A percentile compares a stretch with the other conserved stretches of the same genome.
Conservation (phyloP, 1,140 invertebrate genomes). For the Chelonus insularis region DNA sequence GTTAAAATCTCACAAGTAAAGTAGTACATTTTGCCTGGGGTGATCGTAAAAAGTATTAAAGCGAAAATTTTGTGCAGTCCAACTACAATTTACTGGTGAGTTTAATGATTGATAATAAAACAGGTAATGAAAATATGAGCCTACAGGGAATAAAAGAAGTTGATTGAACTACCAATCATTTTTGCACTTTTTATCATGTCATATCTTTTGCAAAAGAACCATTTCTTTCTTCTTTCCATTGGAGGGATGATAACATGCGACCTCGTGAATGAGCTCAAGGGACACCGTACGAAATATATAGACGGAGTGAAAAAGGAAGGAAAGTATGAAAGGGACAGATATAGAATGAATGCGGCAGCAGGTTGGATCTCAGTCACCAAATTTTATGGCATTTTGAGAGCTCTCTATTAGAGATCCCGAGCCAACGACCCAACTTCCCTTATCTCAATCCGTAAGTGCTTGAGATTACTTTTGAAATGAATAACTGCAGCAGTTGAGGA, state of each 20-base stretch:
- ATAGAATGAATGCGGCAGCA: background rate
- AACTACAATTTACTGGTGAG: background rate
- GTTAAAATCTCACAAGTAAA: no score
- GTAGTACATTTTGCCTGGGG: no score
- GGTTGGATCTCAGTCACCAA: constrained; percentile 25
- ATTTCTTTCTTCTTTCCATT: background rate
- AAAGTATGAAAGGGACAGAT: constrained; percentile 1
- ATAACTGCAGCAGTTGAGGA: constrained; percentile 19
- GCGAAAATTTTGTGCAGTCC: no score
- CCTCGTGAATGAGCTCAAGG: background rate
- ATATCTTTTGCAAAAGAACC: constrained; percentile 4
- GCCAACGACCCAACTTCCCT: constrained; percentile 17
- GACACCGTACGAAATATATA: background rate
- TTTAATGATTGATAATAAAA: constrained; percentile 3
- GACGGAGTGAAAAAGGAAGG: background rate
- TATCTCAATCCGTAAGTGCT: constrained; percentile 5
- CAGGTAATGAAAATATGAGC: background rate
- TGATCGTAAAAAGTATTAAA: no score
- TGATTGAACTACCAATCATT: constrained; percentile 13
- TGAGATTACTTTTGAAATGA: constrained; percentile 16
- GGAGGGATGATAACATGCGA: background rate
- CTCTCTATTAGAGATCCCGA: constrained; percentile 35
- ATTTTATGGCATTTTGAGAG: constrained; percentile 45
- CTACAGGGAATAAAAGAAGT: background rate
- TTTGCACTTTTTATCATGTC: background rate